Base-by-base conservation (phyloP, 2,888 invertebrate genomes). In the Morpho achilles region DNA sequence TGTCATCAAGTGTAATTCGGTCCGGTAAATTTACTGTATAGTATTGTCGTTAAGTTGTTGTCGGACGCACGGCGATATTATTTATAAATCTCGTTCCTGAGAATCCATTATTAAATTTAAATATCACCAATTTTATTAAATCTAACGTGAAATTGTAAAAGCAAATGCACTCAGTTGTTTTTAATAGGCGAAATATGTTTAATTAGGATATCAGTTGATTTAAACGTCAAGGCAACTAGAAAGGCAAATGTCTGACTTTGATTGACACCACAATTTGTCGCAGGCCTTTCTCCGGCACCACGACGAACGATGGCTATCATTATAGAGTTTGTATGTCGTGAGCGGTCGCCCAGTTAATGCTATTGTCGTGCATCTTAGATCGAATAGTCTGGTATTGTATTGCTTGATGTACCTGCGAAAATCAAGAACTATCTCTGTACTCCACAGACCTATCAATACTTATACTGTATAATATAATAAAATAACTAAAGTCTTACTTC, bases 191-290 rank as follows among this genome's bases (percentile, higher is more conserved):
- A 8, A 22, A 16, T 47, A 8, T 47, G 46, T 47, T 47, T 23
- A 9, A 7, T 7, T 7, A 39, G 49, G 39, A 49, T 32, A 41
- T 50, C 50, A 50, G 41, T 9, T 41, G 40, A 41, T 16, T 50
- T 16, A 50, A 16, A 41, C 22, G 16, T 16, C 10, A 41, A n/a
- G 41, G 50, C 50, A 40, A 10, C 50, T 50, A 41, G 41, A 50
- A 50, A 50, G 50, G 50, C 50, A 10, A 40, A 16, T 49, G 49
- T 39, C 49, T 49, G 2, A 8, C 16, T 40, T 16, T 50, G 50
- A 59, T 61, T 55, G 63, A 61, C 63, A 54, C 54, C 10, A 48
- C 61, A 59, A 63, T 63, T 61, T 63, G 61, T 63, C 58, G 50
- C 65, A 44, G 16, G 52, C 32, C 48, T 58, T 61, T 54, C 58